These are phyloP conservation scores for Sebastes hopkinsi DNA, from an alignment of 2,797 vertebrate species.

Conservation along the genomic window DNA sequence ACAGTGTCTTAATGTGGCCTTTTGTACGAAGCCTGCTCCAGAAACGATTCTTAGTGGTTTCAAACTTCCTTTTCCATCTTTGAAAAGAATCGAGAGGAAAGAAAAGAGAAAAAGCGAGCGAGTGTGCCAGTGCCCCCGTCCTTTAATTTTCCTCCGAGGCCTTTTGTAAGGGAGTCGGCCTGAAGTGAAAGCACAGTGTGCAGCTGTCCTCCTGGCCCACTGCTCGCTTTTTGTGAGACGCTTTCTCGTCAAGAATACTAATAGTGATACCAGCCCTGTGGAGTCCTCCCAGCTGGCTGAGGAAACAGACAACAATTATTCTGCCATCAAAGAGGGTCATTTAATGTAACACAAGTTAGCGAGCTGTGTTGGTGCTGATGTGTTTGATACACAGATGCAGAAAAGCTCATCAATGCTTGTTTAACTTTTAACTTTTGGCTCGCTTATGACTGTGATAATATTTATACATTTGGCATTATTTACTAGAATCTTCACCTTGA, in stretches of 20 bases:
- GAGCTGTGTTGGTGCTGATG: constrained; percentile 46
- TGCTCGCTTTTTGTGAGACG: constrained; percentile 70
- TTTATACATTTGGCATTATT: background rate
- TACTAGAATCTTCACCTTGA: background rate
- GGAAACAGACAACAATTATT: constrained; percentile 76
- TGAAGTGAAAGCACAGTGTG: constrained; percentile 78
- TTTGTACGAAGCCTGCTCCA: constrained; percentile 52
- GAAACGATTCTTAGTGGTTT: constrained; percentile 60
- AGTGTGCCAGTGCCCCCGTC: constrained; percentile 76
- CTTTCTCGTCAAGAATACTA: constrained; percentile 79
- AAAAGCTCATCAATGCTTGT: constrained; percentile 29
- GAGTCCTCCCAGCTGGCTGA: constrained; percentile 74
- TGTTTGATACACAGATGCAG: constrained; percentile 36
- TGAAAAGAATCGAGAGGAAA: constrained; percentile 62
- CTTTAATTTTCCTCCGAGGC: constrained; percentile 74
- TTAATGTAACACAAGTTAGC: constrained; percentile 62
- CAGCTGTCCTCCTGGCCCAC: constrained; percentile 78
- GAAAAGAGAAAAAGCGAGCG: constrained; percentile 56
- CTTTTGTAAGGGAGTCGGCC: constrained; percentile 70
- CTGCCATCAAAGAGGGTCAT: constrained; percentile 62
- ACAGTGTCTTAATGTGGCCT: constrained; percentile 51
- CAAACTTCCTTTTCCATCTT: constrained; percentile 61
- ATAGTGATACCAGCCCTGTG: constrained; percentile 70
- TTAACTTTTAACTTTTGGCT: background rate
- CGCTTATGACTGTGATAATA: background rate